These are phyloP conservation scores for Dimorphilus gyrociliatus DNA, from an alignment of 2,888 invertebrate genomes.

Conservation along the genomic window DNA sequence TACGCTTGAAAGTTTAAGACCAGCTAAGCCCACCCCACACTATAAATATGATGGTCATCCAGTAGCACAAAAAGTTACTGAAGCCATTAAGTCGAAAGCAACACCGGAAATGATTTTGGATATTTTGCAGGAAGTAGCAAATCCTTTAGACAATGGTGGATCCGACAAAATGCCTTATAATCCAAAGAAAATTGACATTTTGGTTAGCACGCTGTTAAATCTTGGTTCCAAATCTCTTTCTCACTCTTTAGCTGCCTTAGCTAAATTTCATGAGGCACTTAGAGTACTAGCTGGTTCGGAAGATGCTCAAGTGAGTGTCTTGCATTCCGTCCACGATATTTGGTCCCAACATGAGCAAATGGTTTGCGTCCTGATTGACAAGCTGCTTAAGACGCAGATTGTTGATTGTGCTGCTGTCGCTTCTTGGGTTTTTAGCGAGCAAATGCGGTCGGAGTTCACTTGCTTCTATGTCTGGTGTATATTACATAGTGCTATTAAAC, in stretches of 20 bases:
- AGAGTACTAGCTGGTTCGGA: constrained; percentile 87
- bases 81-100: constrained; percentile 72
- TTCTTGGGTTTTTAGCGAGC: constrained; percentile 90
- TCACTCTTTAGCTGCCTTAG: constrained; percentile 94
- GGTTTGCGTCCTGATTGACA: constrained; percentile 87
- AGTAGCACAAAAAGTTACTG: constrained; percentile 63
- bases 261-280: constrained; percentile 54
- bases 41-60: constrained; percentile 58
- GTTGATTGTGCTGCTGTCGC: constrained; percentile 92
- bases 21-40: constrained; percentile 52
- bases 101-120: constrained; percentile 73
- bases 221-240: constrained; percentile 92
- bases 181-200: constrained; percentile 85
- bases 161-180: constrained; percentile 49
- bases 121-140: constrained; percentile 66
- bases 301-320: constrained; percentile 81
- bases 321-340: constrained; percentile 47
- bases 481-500: constrained; percentile 79
- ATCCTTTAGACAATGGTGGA: constrained; percentile 22
- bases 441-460: constrained; percentile 77
- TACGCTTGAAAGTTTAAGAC: constrained; percentile 64
- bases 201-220: constrained; percentile 81
- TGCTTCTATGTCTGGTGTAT: constrained; percentile 92
- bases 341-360: constrained; percentile 46
- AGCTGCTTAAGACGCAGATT: constrained; percentile 88